A percentile compares a stretch with the other conserved stretches of the same genome.
Conservation (phyloP, 1,140 invertebrate genomes). For the Pteromalus puparum region DNA sequence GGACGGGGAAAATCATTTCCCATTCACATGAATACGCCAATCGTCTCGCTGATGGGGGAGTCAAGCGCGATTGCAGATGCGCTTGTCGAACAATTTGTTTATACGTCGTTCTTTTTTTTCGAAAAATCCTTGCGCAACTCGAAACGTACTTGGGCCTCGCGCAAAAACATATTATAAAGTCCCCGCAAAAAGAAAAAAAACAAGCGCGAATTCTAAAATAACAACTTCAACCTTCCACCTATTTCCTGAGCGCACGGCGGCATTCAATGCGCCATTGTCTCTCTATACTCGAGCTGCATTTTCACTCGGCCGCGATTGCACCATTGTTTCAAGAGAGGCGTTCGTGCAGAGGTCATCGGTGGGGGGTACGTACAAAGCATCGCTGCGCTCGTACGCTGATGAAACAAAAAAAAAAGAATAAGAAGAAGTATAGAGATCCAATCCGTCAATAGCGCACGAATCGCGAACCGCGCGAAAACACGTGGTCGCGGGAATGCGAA, state of each 20-base stretch:
- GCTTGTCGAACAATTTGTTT: neutral
- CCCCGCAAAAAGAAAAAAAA: neutral
- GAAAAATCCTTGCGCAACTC: neutral
- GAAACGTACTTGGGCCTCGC: neutral
- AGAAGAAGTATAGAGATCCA: neutral
- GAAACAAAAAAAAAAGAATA: neutral
- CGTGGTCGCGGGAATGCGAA: constrained; percentile 56
- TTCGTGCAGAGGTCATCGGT: neutral
- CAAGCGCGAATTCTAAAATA: constrained; percentile 24
- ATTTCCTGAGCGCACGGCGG: constrained; percentile 25
- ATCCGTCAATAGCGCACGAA: neutral
- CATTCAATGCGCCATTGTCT: constrained; percentile 35
- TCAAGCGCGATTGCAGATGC: neutral
- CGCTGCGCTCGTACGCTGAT: neutral
- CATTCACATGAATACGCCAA: constrained; percentile 7
- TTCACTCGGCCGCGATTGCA: neutral
- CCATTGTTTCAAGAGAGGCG: constrained; percentile 21
- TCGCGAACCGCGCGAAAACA: neutral
- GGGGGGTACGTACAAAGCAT: neutral
- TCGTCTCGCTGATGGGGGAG: neutral
- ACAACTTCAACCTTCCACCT: constrained; percentile 29
- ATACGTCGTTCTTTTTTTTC: neutral
- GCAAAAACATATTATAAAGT: neutral
- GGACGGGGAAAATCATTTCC: neutral
- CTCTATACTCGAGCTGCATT: neutral